Conservation (phyloP, 64 coral and sea anemone species). For the Pocillopora verrucosa region DNA sequence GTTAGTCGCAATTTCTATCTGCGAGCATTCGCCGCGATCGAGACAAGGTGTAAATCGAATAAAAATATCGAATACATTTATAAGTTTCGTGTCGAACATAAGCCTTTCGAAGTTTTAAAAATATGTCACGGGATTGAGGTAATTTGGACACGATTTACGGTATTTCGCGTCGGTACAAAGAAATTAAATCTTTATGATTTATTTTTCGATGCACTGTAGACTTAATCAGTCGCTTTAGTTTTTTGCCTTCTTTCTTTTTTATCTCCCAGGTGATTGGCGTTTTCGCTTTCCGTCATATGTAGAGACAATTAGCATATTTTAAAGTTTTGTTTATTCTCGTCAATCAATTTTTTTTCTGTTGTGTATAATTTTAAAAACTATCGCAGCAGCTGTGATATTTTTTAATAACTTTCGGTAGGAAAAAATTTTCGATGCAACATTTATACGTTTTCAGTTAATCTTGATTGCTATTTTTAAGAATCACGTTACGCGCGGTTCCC, state of each 20-base stretch:
- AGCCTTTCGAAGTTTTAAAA: neutral
- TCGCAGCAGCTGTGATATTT: neutral
- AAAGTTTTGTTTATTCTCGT: neutral
- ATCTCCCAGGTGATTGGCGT: conserved; percentile 23
- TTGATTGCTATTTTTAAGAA: conserved; percentile 2
- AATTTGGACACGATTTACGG: neutral
- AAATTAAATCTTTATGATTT: neutral
- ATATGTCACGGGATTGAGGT: neutral
- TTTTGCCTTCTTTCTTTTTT: neutral
- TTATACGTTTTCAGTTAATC: neutral
- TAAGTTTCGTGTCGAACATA: neutral
- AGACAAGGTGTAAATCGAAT: conserved; percentile 6
- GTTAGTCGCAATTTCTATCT: neutral
- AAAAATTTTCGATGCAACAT: neutral
- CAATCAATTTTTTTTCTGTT: neutral
- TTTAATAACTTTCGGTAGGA: neutral
- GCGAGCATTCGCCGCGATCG: neutral
- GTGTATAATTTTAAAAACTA: neutral
- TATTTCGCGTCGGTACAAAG: neutral
- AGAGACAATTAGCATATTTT: conserved; percentile 6
- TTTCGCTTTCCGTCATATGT: neutral
- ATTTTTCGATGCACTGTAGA: neutral
- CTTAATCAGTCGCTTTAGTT: neutral
- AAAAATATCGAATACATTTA: neutral
- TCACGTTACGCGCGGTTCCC: neutral